Evolutionary conservation across 2,888 invertebrate genomes (phyloP).

Genomic region (Lycophotia porphyrea): DNA sequence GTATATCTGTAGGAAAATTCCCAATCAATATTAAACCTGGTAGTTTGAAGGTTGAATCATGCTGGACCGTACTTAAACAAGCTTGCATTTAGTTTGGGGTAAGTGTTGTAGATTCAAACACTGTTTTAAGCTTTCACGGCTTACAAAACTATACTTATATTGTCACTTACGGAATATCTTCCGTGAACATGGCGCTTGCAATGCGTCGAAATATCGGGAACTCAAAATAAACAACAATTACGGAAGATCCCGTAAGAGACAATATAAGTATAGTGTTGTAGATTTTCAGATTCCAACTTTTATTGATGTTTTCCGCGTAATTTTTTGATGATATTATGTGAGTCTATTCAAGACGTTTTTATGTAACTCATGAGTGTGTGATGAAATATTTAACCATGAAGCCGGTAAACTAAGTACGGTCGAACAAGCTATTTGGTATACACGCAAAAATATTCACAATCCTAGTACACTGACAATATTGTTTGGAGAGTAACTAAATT

Average conservation of each 20-base stretch:
- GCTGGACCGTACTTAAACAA: background rate
- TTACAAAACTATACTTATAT: too few species aligned
- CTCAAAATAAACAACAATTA: too few species aligned
- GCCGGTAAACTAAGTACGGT: background rate
- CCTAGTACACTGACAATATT: too few species aligned
- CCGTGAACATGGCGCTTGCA: too few species aligned
- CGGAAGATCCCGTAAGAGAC: too few species aligned
- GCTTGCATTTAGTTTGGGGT: background rate
- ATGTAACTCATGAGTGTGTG: background rate
- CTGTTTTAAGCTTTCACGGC: too few species aligned
- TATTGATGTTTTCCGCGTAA: background rate
- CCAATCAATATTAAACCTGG: conserved; percentile 43
- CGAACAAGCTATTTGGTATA: too few species aligned
- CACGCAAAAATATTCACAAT: too few species aligned
- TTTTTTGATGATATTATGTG: background rate
- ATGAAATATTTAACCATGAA: background rate
- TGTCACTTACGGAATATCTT: too few species aligned
- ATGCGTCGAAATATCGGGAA: too few species aligned
- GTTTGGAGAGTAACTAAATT: too few species aligned
- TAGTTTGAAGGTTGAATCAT: conserved; percentile 39
- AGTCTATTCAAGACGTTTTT: background rate
- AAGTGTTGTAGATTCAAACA: background rate
- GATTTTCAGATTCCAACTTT: background rate
- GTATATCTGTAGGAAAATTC: conserved; percentile 36
- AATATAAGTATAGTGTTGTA: too few species aligned